A percentile compares a stretch with the other conserved stretches of the same genome.
Evolutionary conservation across 2,888 invertebrate species (phyloP).

Genomic region (Chrysolina haemoptera): DNA sequence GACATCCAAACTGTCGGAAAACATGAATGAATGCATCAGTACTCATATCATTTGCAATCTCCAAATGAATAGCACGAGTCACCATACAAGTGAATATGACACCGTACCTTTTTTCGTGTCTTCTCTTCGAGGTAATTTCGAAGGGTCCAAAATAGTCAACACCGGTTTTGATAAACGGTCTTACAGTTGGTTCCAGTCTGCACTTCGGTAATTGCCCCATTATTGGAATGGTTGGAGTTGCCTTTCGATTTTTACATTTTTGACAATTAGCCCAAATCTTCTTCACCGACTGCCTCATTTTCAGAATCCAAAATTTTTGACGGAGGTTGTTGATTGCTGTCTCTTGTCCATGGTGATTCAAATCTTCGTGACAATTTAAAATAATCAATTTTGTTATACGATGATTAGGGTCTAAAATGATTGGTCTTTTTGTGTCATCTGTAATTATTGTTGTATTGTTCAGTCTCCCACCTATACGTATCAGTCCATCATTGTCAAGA

Average conservation of each 20-base stretch:
- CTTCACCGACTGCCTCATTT: not conserved
- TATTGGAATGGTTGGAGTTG: not conserved
- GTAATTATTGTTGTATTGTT: not conserved
- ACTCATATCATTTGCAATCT: not conserved
- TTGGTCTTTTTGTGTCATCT: not conserved
- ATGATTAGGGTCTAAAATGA: constrained; percentile 5
- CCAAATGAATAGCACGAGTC: not conserved
- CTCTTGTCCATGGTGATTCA: not conserved
- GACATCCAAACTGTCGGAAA: not conserved
- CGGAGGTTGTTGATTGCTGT: not conserved
- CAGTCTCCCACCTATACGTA: not conserved
- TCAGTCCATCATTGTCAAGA: not conserved
- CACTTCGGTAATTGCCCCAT: not conserved
- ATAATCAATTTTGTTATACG: not conserved
- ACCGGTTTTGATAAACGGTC: not conserved
- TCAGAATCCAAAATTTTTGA: not conserved
- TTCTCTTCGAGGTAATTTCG: not conserved
- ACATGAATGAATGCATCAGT: not conserved
- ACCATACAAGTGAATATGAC: constrained; percentile 17
- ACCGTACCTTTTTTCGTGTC: constrained; percentile 1
- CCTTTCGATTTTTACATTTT: not conserved
- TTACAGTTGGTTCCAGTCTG: not conserved
- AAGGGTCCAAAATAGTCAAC: constrained; percentile 5
- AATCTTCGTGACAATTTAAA: constrained; percentile 16
- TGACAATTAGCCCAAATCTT: not conserved